These are phyloP conservation scores for Clivina fossor DNA, from an alignment of 2,888 invertebrate species.

Conservation along the genomic window DNA sequence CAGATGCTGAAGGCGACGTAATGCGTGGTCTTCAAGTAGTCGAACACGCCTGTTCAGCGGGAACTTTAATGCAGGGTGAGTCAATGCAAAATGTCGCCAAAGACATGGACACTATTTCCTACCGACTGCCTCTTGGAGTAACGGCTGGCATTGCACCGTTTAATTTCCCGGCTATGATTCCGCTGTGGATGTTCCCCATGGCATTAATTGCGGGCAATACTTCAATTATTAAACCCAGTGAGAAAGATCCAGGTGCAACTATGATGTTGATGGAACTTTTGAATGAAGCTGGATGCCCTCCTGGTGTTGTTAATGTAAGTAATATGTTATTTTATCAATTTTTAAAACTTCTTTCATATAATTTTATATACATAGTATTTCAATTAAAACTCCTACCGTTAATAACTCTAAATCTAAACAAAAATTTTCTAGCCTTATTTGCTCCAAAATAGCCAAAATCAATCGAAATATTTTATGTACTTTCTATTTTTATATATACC, in stretches of 20 bases:
- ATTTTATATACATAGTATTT: too few relatives aligned
- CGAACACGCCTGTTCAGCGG: conserved; percentile 94
- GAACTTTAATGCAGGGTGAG: conserved; percentile 91
- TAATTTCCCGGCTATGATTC: conserved; percentile 99
- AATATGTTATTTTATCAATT: neutral
- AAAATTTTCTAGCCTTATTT: too few relatives aligned
- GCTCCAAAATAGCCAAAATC: too few relatives aligned
- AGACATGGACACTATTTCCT: conserved; percentile 96
- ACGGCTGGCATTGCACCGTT: conserved; percentile 97
- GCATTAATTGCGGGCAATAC: conserved; percentile 93
- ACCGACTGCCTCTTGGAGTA: conserved; percentile 89
- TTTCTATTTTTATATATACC: too few relatives aligned
- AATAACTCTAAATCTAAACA: too few relatives aligned
- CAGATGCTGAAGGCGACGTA: conserved; percentile 98
- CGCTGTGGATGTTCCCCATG: conserved; percentile 92
- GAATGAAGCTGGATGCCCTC: conserved; percentile 92
- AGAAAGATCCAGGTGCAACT: conserved; percentile 95
- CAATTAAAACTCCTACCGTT: too few relatives aligned
- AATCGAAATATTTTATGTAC: too few relatives aligned
- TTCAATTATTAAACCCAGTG: conserved; percentile 93
- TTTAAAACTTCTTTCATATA: neutral
- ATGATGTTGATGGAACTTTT: conserved; percentile 93
- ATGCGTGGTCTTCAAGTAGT: conserved; percentile 86
- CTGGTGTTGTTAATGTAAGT: conserved; percentile 88
- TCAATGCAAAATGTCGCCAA: conserved; percentile 83